Evolutionary conservation across 2,113 vertebrate genomes (phyloP), one percentile per base, ranked within the genome.

Genomic region (Ranitomeya variabilis): DNA sequence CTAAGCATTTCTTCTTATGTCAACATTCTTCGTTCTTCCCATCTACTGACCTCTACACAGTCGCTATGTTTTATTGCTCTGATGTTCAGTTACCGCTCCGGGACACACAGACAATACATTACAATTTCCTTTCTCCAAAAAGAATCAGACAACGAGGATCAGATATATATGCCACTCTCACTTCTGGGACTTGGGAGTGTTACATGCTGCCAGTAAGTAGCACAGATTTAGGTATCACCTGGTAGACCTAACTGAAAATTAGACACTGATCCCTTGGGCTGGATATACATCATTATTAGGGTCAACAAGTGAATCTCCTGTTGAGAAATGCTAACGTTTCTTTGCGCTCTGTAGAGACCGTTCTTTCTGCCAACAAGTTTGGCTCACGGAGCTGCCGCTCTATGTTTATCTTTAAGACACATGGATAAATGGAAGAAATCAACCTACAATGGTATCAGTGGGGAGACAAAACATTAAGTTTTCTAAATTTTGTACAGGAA

Each of bases 261-360:
- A 83, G 81, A 83, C 37, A 23, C 37, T 16, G 62, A 21, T 83
- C 81, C 81, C 81, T 83, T 15, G 62, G 81, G 81, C 45, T 67
- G 62, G 21, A 21, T 83, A 83, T 69, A 83, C 62, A 83, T 69
- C 45, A 83, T 83, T 83, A 83, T 69, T 67, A 83, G 81, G 81
- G 81, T 69, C 81, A 83, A 69, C 62, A 83, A 67, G 37, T 67
- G 15, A 83, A 69, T 83, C 81, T 45, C 81, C 13, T 9, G 21
- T 45, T 69, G 62, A 69, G 51, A 52, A 69, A 54, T 14, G 62
- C 62, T 51, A 83, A 60, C 21, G 26, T 62, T 45, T 52, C 19
- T 51, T 64, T 83, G 37, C 67, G 13, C 14, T 54, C 62, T 69
- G 14, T n/a, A 83, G 81, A 52, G 31, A 83, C 51, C 6, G 37